Base-by-base conservation (phyloP, 2,888 invertebrate species). In the Panopea generosa region DNA sequence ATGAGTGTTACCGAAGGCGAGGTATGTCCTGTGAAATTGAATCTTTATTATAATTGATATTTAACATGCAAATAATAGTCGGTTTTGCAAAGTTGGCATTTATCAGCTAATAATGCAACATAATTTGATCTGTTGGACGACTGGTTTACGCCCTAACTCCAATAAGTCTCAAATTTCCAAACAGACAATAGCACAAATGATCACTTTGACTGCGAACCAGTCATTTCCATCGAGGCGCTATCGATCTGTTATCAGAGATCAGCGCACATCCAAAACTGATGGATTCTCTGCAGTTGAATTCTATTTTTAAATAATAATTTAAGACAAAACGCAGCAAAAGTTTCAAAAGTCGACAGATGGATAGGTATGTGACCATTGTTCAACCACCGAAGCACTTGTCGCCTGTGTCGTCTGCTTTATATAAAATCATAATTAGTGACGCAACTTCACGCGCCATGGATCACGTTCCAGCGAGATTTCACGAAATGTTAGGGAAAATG, bases 361-460 rank as follows among this genome's bases (percentile, higher is more conserved):
- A 73, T 69, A 80, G 60, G 66, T 65, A 66, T 56, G 55, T 49
- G 11, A 29, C 59, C 61, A 69, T 69, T 69, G 69, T 75, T 80
- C 67, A 47, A 24, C 63, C 40, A 29, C 53, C 52, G 52, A 57
- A 65, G 47, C 50, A 62, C 57, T 53, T 33, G 49, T 65, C 73
- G n/a, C 33, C 33, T 11, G 4, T 70, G 67, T 75, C 68, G 79
- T 79, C 71, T 65, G 76, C 18, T 49, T 38, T 61, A 66, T 69
- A 70, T 74, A 72, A 57, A 66, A 70, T 70, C 50, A 66, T 67
- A 69, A 80, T 80, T 80, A 76, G 77, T 83, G 83, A 83, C 83
- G 83, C 68, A 83, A 83, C 73, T 81, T 83, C 80, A 76, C 83
- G 80, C 80, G 72, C 76, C 50, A 45, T 24, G 70, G 69, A 73